Conservation (phyloP, 2,113 vertebrate genomes). For the Calonectris borealis region DNA sequence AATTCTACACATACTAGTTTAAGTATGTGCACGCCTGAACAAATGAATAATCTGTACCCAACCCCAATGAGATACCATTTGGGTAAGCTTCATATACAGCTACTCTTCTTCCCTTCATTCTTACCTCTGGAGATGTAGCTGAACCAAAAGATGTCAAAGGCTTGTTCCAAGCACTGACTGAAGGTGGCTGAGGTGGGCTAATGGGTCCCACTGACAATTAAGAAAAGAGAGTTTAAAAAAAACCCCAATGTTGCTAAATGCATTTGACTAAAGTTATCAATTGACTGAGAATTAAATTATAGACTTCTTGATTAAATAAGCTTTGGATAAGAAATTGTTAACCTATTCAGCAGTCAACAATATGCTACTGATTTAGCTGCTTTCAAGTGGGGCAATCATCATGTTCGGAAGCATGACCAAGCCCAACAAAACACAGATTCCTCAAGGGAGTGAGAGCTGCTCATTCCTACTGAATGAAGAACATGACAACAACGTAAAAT, state of each 20-base stretch:
- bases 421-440: neutral
- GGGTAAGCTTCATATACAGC: neutral
- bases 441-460: neutral
- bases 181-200: slow-evolving; percentile 93
- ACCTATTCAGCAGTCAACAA: neutral
- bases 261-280: neutral
- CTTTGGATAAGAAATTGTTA: neutral
- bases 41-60: neutral
- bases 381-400: neutral
- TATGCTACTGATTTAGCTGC: neutral
- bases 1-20: neutral
- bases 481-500: neutral
- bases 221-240: neutral
- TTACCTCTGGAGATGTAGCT: slow-evolving; percentile 85
- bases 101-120: neutral
- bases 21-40: accelerated
- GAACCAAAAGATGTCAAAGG: slow-evolving; percentile 95
- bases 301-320: neutral
- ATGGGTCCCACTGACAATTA: slow-evolving; percentile 89
- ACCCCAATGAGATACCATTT: neutral
- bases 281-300: neutral
- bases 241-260: neutral
- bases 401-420: neutral
- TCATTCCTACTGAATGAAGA: neutral
- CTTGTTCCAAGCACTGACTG: slow-evolving; percentile 99